Evolutionary conservation across 2,797 vertebrate species (phyloP).

Genomic region (Brachyrhaphis roseni): DNA sequence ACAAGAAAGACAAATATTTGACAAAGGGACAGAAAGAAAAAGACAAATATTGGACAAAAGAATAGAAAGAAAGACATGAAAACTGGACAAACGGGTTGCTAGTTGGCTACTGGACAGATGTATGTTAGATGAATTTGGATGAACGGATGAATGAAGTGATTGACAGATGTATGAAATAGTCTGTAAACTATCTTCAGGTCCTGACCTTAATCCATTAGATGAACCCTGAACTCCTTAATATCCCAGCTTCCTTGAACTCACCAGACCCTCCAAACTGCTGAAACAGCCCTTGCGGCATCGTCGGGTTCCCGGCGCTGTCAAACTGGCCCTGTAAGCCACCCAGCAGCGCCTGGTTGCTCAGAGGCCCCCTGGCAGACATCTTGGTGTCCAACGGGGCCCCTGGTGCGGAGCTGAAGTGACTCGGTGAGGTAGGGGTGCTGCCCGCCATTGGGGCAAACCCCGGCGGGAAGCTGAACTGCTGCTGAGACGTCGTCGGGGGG

Average conservation of each 20-base stretch:
- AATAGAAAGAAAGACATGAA: too few relatives aligned
- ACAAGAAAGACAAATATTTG: background rate
- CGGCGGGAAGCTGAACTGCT: slow-evolving; percentile 89
- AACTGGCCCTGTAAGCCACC: slow-evolving; percentile 87
- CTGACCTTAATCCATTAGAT: background rate
- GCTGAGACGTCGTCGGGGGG: slow-evolving; percentile 76
- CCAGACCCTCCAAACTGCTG: slow-evolving; percentile 81
- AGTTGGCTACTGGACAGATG: background rate
- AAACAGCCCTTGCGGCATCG: slow-evolving; percentile 87
- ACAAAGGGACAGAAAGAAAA: background rate
- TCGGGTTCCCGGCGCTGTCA: slow-evolving; percentile 79
- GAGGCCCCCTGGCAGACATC: slow-evolving; percentile 77
- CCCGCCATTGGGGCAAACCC: slow-evolving; percentile 85
- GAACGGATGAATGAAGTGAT: background rate
- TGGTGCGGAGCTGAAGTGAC: slow-evolving; percentile 82
- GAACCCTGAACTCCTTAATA: background rate
- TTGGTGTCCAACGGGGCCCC: slow-evolving; percentile 83
- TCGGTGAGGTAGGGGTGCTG: slow-evolving; percentile 87
- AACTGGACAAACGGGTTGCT: too few relatives aligned
- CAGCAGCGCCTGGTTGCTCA: slow-evolving; percentile 86
- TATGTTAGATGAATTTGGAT: background rate
- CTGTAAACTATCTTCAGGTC: background rate
- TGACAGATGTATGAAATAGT: background rate
- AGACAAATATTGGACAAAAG: background rate
- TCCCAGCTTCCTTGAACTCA: slow-evolving; percentile 60